A percentile compares a stretch with the other conserved stretches of the same genome.
Conservation (phyloP, 2,797 vertebrate species). For the Enteromius unitaeniatus region DNA sequence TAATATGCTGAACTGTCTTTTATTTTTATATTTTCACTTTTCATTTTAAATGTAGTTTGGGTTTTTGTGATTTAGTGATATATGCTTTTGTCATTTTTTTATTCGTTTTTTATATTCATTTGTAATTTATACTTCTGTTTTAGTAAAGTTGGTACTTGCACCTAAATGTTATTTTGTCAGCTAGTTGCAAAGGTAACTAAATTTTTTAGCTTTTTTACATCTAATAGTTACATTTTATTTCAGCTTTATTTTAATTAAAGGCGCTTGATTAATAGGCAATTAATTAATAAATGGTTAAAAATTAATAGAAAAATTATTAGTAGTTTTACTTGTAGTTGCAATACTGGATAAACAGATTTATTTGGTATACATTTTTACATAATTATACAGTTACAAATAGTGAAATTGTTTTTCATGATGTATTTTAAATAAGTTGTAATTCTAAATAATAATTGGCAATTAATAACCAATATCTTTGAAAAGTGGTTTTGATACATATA, state of each 20-base stretch:
- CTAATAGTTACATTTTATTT: constrained; percentile 7
- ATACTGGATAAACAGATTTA: background rate
- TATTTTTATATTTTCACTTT: background rate
- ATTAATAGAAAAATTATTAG: background rate
- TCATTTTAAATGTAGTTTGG: background rate
- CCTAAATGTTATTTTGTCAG: background rate
- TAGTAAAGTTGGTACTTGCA: background rate
- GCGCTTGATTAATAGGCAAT: background rate
- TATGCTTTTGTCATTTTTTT: background rate
- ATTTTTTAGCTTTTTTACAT: background rate
- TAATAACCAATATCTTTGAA: background rate
- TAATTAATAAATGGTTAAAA: background rate
- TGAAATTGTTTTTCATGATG: background rate
- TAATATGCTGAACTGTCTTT: background rate
- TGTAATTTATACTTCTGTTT: background rate
- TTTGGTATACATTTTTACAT: too few species aligned
- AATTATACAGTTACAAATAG: too few species aligned
- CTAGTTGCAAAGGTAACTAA: background rate
- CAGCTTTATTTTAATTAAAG: background rate
- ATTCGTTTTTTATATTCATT: background rate
- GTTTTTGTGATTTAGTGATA: background rate
- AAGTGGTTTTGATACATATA: background rate
- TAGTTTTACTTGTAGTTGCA: background rate
- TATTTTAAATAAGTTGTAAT: background rate
- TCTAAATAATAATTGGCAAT: background rate